phyloP scores from a whole-genome alignment of 1,140 invertebrate species.

The Leguminivora glycinivorella region DNA sequence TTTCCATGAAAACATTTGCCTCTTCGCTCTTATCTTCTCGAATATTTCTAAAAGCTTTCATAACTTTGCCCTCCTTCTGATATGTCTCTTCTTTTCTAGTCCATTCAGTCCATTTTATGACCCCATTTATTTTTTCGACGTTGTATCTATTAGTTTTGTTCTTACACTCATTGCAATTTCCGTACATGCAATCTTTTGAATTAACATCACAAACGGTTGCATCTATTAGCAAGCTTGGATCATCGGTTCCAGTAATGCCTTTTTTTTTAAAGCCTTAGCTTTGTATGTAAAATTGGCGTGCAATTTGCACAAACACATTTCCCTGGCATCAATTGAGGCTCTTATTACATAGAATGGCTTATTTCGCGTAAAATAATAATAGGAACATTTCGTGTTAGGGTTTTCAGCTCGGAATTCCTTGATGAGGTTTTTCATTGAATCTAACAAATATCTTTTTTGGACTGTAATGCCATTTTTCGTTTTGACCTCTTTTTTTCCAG shows the following conservation, averaged over 20 bases:
- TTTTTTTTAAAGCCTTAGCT: conserved; percentile 20
- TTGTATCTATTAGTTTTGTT: not conserved
- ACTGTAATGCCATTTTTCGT: conserved; percentile 7
- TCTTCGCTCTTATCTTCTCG: conserved; percentile 10
- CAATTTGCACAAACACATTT: conserved; percentile 28
- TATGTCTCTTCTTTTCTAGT: conserved; percentile 25
- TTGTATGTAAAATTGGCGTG: conserved; percentile 28
- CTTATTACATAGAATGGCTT: conserved; percentile 14
- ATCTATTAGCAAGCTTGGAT: not conserved
- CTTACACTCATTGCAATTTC: not conserved
- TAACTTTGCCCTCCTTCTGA: conserved; percentile 2
- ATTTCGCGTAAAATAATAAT: conserved; percentile 29
- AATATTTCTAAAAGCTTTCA: conserved; percentile 14
- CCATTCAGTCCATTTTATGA: conserved; percentile 24
- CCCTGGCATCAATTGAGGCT: conserved; percentile 16
- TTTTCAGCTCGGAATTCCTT: conserved; percentile 24
- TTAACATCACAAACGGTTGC: conserved; percentile 13
- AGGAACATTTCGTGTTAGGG: not conserved
- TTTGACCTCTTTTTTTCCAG: conserved; percentile 23
- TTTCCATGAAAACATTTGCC: not conserved
- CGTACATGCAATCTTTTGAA: conserved; percentile 23
- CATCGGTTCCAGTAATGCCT: not conserved
- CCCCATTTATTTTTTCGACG: conserved; percentile 3
- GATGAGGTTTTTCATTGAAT: conserved; percentile 23
- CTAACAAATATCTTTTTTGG: conserved; percentile 29